These are phyloP conservation scores for Microchrysa polita DNA, from an alignment of 2,888 invertebrate species.

Conservation along the genomic window DNA sequence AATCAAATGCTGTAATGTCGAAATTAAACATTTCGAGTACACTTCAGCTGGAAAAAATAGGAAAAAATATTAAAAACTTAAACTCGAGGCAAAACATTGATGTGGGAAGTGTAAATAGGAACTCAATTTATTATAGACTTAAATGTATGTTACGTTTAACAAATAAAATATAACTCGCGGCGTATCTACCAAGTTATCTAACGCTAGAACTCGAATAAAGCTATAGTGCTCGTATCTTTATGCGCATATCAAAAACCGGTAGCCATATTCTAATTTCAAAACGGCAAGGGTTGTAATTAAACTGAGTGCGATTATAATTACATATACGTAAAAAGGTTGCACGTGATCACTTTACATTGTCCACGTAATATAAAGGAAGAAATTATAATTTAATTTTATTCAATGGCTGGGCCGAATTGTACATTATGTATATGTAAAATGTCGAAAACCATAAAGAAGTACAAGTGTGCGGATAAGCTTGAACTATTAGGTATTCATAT, in stretches of 20 bases:
- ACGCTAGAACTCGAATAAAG: no score
- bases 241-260: slow-evolving; percentile 10
- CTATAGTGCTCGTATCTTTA: not conserved
- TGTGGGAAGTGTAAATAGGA: slow-evolving; percentile 35
- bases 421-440: no score
- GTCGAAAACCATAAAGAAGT: slow-evolving; percentile 7
- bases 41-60: not conserved
- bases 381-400: no score
- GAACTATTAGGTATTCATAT: slow-evolving; percentile 21
- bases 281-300: slow-evolving; percentile 5
- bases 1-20: slow-evolving; percentile 39
- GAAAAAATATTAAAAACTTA: not conserved
- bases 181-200: not conserved
- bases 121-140: slow-evolving; percentile 13
- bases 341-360: slow-evolving; percentile 16
- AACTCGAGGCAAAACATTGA: not conserved
- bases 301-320: slow-evolving; percentile 7
- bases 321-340: slow-evolving; percentile 6
- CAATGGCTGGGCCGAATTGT: slow-evolving; percentile 29
- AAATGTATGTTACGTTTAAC: not conserved
- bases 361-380: slow-evolving; percentile 4
- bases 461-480: slow-evolving; percentile 9
- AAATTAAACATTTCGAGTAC: slow-evolving; percentile 25
- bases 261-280: slow-evolving; percentile 18
- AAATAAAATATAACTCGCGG: not conserved